Conservation (phyloP, 2,888 invertebrate species). For the Drosophila colorata region DNA sequence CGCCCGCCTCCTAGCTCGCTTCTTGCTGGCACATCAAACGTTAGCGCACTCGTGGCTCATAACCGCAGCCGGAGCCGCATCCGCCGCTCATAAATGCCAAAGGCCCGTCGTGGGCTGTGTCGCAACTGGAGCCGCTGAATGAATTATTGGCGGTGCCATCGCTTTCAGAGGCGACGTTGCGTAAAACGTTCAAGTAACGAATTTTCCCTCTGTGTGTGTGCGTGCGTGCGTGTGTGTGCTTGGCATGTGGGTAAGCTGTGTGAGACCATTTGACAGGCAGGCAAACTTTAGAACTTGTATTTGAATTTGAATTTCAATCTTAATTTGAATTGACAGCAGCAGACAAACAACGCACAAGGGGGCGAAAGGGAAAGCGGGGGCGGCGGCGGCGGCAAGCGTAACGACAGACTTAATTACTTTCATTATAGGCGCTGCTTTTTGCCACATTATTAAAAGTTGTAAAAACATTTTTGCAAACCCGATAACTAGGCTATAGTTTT, state of each 20-base stretch:
- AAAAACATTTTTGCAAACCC: conserved; percentile 30
- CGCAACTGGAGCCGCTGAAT: conserved; percentile 38
- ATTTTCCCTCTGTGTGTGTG: conserved; percentile 7
- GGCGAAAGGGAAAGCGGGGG: too few species aligned
- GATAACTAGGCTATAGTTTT: conserved; percentile 41
- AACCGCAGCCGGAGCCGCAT: conserved; percentile 2
- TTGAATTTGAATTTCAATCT: conserved; percentile 29
- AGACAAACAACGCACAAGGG: background rate
- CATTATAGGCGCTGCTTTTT: conserved; percentile 20
- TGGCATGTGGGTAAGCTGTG: conserved; percentile 1
- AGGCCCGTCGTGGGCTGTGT: conserved; percentile 12
- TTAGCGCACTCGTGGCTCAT: background rate
- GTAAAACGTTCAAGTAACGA: conserved; percentile 43
- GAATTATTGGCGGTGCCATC: conserved; percentile 46
- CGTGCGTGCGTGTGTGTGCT: conserved; percentile 4
- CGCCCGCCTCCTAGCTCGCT: background rate
- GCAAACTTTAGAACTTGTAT: conserved; percentile 18
- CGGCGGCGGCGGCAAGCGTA: too few species aligned
- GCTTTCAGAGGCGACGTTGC: conserved; percentile 35
- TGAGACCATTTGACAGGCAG: conserved; percentile 22
- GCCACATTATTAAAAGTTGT: conserved; percentile 34
- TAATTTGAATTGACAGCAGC: conserved; percentile 32
- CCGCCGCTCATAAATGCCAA: conserved; percentile 15
- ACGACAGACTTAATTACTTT: conserved; percentile 40
- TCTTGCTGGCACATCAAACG: conserved; percentile 20